phyloP scores from a whole-genome alignment of 1,140 invertebrate genomes.

The Chironomus striatipennis region DNA sequence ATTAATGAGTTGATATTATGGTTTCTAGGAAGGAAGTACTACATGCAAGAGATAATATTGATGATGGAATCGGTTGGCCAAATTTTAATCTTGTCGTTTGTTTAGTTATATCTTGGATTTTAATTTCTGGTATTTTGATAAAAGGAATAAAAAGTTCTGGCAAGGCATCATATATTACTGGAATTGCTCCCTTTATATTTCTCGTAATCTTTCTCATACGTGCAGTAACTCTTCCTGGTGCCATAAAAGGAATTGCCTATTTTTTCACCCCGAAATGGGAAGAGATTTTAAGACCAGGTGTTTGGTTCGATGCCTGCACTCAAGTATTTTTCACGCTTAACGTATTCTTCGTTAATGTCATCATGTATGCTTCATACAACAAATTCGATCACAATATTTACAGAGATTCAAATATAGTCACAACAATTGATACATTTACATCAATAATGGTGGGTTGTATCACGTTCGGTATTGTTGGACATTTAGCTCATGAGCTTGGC shows the following conservation, averaged over 20 bases:
- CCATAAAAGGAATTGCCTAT: constrained; percentile 63
- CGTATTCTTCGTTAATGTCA: constrained; percentile 70
- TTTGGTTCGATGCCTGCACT: constrained; percentile 73
- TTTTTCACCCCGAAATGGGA: constrained; percentile 65
- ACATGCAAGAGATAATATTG: constrained; percentile 54
- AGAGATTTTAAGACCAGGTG: constrained; percentile 56
- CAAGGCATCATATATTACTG: constrained; percentile 74
- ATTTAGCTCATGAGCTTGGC: constrained; percentile 56
- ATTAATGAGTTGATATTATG: no score
- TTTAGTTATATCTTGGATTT: constrained; percentile 66
- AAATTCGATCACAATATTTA: constrained; percentile 72
- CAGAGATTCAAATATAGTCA: constrained; percentile 66
- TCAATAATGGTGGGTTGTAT: constrained; percentile 77
- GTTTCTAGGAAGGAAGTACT: constrained; percentile 46
- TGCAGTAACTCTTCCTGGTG: constrained; percentile 66
- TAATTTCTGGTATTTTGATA: constrained; percentile 67
- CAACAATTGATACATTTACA: constrained; percentile 66
- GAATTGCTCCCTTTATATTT: constrained; percentile 76
- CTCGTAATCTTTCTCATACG: constrained; percentile 62
- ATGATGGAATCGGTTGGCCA: constrained; percentile 61
- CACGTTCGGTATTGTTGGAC: constrained; percentile 78
- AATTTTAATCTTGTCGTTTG: constrained; percentile 70
- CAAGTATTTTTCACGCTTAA: constrained; percentile 59
- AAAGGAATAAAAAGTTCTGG: constrained; percentile 71
- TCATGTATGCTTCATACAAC: constrained; percentile 78